Conservation (phyloP, 2,888 invertebrate genomes). For the Apodemia hepburni region DNA sequence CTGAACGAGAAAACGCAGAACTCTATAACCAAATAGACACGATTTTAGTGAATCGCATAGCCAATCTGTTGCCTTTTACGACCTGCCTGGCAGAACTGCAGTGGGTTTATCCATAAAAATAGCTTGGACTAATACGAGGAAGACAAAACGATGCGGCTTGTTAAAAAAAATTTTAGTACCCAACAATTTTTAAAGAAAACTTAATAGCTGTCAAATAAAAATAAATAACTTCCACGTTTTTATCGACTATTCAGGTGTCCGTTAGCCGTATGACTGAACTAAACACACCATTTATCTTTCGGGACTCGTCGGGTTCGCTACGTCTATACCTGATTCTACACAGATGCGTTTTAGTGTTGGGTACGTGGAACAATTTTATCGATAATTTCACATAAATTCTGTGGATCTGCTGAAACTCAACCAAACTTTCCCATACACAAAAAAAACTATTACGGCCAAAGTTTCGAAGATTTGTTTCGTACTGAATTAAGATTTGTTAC, state of each 20-base stretch:
- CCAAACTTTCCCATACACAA: too few relatives aligned
- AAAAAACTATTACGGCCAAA: too few relatives aligned
- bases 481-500: too few relatives aligned
- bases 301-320: conserved; percentile 29
- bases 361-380: conserved; percentile 7
- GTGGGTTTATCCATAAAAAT: too few relatives aligned
- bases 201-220: conserved; percentile 3
- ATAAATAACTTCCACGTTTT: not conserved
- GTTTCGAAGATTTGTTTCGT: too few relatives aligned
- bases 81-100: too few relatives aligned
- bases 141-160: not conserved
- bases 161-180: not conserved
- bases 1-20: too few relatives aligned
- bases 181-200: not conserved
- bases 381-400: conserved; percentile 17
- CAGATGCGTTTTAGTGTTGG: conserved; percentile 32
- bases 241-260: conserved; percentile 28
- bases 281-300: conserved; percentile 34
- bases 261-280: conserved; percentile 24
- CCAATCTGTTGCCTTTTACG: too few relatives aligned
- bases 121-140: too few relatives aligned
- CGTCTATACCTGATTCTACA: conserved; percentile 32
- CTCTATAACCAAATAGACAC: too few relatives aligned
- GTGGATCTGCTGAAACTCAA: not conserved
- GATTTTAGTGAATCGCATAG: too few relatives aligned